Evolutionary conservation across 2,113 vertebrate species (phyloP).

Genomic region (Nyctereutes procyonoides): DNA sequence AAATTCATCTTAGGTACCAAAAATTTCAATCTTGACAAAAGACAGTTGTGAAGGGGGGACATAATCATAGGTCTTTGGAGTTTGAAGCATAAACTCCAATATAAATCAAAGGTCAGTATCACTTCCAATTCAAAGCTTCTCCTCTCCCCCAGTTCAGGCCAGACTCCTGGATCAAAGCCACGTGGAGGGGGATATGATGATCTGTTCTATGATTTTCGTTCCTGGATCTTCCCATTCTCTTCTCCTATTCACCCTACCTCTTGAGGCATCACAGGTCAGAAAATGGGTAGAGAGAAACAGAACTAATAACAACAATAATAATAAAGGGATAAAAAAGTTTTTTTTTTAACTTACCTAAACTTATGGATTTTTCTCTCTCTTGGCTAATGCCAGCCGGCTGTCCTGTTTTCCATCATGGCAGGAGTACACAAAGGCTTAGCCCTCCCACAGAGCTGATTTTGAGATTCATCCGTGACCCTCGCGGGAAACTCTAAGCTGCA

Average conservation of each 20-base stretch:
- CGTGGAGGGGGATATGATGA: rapidly evolving
- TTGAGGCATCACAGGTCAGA: background rate
- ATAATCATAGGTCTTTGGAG: background rate
- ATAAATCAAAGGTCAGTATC: background rate
- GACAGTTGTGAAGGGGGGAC: background rate
- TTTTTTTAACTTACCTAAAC: background rate
- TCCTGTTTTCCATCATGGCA: background rate
- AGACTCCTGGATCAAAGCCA: background rate
- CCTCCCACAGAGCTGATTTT: background rate
- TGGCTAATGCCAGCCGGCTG: background rate
- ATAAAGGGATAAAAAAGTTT: background rate
- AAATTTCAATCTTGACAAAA: background rate
- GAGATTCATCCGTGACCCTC: background rate
- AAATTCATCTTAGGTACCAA: background rate
- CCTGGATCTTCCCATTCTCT: background rate
- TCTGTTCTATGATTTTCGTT: background rate
- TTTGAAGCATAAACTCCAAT: background rate
- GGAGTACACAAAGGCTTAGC: background rate
- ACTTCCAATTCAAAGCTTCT: background rate
- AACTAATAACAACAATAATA: too few relatives aligned
- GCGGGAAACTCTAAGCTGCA: background rate
- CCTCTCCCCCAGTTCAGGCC: background rate
- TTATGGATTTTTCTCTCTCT: background rate
- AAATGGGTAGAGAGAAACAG: background rate
- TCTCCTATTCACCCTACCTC: background rate